Percentiles rank a stretch among this genome's conserved stretches.
These are phyloP conservation scores for Adelphocoris suturalis DNA, from an alignment of 2,888 invertebrate genomes.

Conservation along the genomic window DNA sequence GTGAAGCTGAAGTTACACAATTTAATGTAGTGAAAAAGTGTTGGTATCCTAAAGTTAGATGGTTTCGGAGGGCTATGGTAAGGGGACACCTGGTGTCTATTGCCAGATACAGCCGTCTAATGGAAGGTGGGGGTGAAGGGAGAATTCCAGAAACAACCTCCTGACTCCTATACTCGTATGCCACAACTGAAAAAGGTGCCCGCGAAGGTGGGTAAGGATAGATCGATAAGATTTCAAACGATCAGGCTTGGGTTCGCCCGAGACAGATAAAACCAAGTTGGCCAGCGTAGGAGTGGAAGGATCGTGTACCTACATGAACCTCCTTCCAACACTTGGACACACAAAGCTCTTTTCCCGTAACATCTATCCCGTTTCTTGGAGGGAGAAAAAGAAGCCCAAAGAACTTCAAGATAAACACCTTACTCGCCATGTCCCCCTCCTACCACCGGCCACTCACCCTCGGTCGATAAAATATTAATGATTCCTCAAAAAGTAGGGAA, in stretches of 20 bases:
- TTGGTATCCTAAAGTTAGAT: too few relatives aligned
- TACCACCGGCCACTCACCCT: not conserved
- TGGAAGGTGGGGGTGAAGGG: not conserved
- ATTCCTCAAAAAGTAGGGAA: slow-evolving; percentile 10
- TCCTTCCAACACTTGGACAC: slow-evolving; percentile 13
- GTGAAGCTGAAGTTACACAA: too few relatives aligned
- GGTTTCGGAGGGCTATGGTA: not conserved
- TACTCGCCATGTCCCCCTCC: not conserved
- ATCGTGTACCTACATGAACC: slow-evolving; percentile 4
- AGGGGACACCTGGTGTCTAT: not conserved
- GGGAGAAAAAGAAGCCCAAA: not conserved
- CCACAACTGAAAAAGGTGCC: slow-evolving; percentile 3
- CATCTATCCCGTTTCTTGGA: slow-evolving; percentile 37
- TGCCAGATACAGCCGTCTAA: not conserved
- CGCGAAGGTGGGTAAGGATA: not conserved
- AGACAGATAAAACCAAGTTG: slow-evolving; percentile 23
- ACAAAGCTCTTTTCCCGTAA: not conserved
- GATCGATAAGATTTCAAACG: slow-evolving; percentile 36
- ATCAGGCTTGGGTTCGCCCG: not conserved
- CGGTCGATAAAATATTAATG: slow-evolving; percentile 31
- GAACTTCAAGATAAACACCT: slow-evolving; percentile 54
- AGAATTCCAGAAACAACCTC: not conserved
- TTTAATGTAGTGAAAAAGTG: too few relatives aligned
- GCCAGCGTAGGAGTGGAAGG: not conserved
- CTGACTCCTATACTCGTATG: not conserved